A percentile compares a stretch with the other conserved stretches of the same genome.
Evolutionary conservation across 2,888 invertebrate genomes (phyloP).

Genomic region (Nasonia oneida): DNA sequence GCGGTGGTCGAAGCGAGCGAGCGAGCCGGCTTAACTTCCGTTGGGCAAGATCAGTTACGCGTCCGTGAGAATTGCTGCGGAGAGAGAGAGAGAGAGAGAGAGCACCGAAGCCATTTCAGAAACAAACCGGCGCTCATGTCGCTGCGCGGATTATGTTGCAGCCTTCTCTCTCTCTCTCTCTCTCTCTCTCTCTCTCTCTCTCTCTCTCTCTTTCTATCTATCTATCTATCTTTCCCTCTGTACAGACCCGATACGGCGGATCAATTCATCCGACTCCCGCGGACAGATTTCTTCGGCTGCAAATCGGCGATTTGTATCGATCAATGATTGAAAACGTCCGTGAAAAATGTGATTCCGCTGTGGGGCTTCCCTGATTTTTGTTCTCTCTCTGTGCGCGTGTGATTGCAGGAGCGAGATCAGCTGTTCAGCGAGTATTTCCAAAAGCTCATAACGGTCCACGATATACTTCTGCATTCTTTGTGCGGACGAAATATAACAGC

Average conservation of each 20-base stretch:
- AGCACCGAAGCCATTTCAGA: conserved; percentile 52
- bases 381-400: no score
- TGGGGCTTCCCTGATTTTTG: background rate
- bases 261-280: conserved; percentile 1
- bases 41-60: conserved; percentile 53
- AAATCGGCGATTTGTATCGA: background rate
- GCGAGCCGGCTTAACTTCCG: conserved; percentile 47
- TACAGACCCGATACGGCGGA: background rate
- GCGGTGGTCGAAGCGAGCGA: background rate
- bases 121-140: conserved; percentile 42
- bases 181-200: background rate
- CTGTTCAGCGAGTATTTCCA: no score
- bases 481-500: background rate
- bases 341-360: background rate
- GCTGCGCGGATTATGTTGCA: conserved; percentile 33
- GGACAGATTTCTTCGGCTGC: conserved; percentile 24
- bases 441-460: background rate
- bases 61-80: conserved; percentile 39
- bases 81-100: background rate
- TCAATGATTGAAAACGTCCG: background rate
- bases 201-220: background rate
- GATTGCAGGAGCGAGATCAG: no score
- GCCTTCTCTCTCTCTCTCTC: background rate
- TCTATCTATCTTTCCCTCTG: background rate
- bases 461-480: background rate